Evolutionary conservation across 1,140 invertebrate genomes (phyloP), one percentile per base, ranked within the genome.

Genomic region (Brachionus rotundiformis): DNA sequence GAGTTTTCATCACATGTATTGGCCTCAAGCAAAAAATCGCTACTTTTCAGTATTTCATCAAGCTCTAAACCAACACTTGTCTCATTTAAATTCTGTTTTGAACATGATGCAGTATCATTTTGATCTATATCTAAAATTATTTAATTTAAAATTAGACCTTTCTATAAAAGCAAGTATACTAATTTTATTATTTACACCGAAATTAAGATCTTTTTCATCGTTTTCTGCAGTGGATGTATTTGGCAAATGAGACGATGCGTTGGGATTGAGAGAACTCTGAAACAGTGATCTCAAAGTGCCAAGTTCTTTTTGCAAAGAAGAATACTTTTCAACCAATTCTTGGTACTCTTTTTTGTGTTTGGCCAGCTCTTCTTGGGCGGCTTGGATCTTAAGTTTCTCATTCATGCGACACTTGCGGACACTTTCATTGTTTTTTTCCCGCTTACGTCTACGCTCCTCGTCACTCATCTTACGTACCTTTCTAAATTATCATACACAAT

Each of bases 401-500:
- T 79, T 79, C 25, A 39, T n/a, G 11, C 76, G 44, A 23, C 76
- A 79, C 54, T 79, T 79, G 0, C 59, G 76, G 7, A 79, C 76
- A 41, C 76, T 79, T 39, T 79, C 59, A 27, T 79, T 79, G 10
- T 79, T 79, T 59, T 63, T 79, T 79, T 79, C 44, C 10, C 76
- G 44, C 23, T 63, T 54, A 2, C 33, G 44, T 23, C 7, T 79
- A 3, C 39, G 68, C 23, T 61, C 47, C 29, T 79, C 76, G 11
- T 79, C 76, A 10, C 16, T 27, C 76, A 79, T 79, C 19, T 47
- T 41, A 41, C n/a, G n/a, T n/a, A n/a, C n/a, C n/a, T n/a, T 41
- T 41, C 39, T 41, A 41, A 41, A 13, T 3, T 11, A 0, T 41
- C 39, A 11, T 13, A 41, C 7, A 39, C 11, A 39, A 10, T 39